These are phyloP conservation scores for Sarcoramphus papa DNA, from an alignment of 2,797 vertebrate genomes.

Conservation along the genomic window DNA sequence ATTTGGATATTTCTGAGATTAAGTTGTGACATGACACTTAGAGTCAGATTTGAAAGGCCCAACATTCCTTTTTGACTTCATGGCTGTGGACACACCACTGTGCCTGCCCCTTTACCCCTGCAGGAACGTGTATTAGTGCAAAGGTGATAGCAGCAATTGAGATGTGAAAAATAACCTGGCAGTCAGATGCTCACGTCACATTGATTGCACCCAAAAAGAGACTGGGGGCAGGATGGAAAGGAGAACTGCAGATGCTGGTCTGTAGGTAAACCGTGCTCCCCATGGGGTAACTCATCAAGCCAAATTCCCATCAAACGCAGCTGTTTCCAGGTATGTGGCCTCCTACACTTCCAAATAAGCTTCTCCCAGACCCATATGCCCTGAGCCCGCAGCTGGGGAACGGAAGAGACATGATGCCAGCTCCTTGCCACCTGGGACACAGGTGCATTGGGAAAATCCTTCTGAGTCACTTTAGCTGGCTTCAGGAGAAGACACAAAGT, in stretches of 20 bases:
- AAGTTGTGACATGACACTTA: neutral
- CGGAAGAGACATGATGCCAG: rapidly evolving
- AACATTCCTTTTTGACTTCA: neutral
- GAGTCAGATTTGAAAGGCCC: neutral
- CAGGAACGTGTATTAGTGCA: neutral
- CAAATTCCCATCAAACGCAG: neutral
- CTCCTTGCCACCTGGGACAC: neutral
- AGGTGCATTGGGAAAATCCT: neutral
- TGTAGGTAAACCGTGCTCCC: neutral
- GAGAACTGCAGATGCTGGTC: neutral
- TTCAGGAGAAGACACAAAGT: neutral
- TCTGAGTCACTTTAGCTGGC: neutral
- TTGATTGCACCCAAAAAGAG: neutral
- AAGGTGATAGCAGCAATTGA: neutral
- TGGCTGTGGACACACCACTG: neutral
- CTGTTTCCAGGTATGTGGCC: neutral
- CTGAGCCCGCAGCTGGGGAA: neutral
- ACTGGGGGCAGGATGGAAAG: neutral
- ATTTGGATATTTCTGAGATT: neutral
- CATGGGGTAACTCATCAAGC: neutral
- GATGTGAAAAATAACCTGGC: neutral
- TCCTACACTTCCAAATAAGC: neutral
- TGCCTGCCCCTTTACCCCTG: neutral
- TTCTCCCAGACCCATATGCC: rapidly evolving
- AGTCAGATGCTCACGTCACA: neutral